Conservation (phyloP, 2,888 invertebrate genomes). For the Hemithea aestivaria region DNA sequence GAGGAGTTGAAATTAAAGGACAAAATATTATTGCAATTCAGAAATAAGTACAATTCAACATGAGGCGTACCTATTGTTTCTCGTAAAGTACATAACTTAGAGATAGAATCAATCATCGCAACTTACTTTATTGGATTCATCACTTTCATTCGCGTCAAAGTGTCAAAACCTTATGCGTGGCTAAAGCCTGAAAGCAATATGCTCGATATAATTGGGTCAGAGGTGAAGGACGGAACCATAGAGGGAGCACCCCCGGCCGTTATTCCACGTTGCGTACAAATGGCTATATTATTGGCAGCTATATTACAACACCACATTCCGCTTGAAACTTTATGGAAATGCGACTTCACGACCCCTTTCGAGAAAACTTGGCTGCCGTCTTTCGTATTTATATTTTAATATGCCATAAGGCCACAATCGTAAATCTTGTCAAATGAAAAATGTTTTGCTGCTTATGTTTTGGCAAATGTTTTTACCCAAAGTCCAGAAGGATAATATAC, state of each 20-base stretch:
- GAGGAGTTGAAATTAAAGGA: background rate
- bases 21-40: no score
- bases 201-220: constrained; percentile 64
- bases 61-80: no score
- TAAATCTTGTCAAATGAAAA: constrained; percentile 16
- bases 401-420: constrained; percentile 20
- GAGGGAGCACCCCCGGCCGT: constrained; percentile 42
- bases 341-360: constrained; percentile 57
- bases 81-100: no score
- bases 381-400: constrained; percentile 34
- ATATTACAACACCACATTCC: constrained; percentile 67
- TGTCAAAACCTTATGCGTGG: constrained; percentile 18
- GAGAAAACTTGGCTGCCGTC: constrained; percentile 58
- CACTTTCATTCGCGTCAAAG: constrained; percentile 12
- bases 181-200: constrained; percentile 34
- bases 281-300: constrained; percentile 58
- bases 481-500: constrained; percentile 28
- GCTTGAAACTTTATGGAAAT: constrained; percentile 69
- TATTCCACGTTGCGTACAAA: constrained; percentile 61
- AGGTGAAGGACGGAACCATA: constrained; percentile 56
- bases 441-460: constrained; percentile 2
- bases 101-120: no score
- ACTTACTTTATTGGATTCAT: no score
- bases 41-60: no score
- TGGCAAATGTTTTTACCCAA: constrained; percentile 13